Percentiles rank a stretch among this genome's conserved stretches.
phyloP scores from a whole-genome alignment of 2,113 vertebrate species.

The Cygnus atratus region DNA sequence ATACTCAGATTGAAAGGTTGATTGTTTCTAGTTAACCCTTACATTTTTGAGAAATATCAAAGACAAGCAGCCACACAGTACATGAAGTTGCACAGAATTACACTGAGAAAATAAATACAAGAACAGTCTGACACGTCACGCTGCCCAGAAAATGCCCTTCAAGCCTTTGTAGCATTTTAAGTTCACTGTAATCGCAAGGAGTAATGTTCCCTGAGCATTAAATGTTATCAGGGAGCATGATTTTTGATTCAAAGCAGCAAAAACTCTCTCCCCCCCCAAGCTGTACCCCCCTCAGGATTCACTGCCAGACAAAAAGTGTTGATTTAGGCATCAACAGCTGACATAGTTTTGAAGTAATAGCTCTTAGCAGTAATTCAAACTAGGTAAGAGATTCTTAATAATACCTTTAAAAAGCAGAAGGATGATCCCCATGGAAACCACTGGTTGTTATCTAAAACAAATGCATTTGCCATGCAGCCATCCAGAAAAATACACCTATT shows the following conservation, averaged over 20 bases:
- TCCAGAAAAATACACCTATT: background rate
- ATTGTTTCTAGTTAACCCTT: background rate
- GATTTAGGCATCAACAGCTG: background rate
- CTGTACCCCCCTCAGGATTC: background rate
- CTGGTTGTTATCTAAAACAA: background rate
- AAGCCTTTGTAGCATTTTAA: background rate
- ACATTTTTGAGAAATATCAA: background rate
- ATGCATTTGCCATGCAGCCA: background rate
- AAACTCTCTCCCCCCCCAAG: background rate
- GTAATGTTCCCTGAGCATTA: background rate
- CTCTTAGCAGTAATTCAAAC: constrained; percentile 30
- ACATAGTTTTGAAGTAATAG: constrained; percentile 2
- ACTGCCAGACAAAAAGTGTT: background rate
- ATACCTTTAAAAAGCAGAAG: constrained; percentile 13
- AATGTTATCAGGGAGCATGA: background rate
- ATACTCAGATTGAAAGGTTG: background rate
- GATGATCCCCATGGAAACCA: constrained; percentile 33
- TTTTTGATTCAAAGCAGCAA: background rate
- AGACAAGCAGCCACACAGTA: background rate
- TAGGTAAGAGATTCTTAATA: background rate
- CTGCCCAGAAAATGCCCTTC: background rate
- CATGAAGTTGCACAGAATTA: background rate
- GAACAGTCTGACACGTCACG: background rate
- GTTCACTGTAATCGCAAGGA: background rate
- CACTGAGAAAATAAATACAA: background rate